Conservation (phyloP, 35 echinoderm and acorn worm species). For the Ptychodera flava region DNA sequence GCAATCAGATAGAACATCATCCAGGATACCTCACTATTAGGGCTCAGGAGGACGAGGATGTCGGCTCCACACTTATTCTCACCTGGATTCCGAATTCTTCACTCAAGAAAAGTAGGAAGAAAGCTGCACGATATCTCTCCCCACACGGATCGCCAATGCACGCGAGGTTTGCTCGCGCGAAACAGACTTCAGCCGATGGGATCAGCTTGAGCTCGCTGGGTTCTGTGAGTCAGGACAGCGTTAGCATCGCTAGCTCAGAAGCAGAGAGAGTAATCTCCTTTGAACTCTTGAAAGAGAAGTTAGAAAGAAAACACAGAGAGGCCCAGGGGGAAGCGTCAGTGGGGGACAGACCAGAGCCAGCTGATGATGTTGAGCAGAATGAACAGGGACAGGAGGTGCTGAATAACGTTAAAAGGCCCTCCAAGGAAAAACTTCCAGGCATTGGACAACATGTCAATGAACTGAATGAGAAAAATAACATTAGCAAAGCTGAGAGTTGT, state of each 20-base stretch:
- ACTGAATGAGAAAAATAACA: not conserved
- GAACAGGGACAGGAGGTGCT: not conserved
- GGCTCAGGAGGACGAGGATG: slow-evolving; percentile 56
- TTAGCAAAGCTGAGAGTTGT: not conserved
- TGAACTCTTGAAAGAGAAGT: not conserved
- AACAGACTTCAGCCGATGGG: not conserved
- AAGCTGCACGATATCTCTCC: not conserved
- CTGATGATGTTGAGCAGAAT: no score
- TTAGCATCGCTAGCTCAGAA: not conserved
- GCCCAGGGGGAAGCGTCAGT: not conserved
- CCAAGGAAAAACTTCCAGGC: not conserved
- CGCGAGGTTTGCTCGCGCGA: not conserved
- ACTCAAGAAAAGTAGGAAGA: slow-evolving; percentile 34
- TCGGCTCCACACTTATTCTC: slow-evolving; percentile 64
- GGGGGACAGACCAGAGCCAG: not conserved
- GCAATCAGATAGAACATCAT: slow-evolving; percentile 52
- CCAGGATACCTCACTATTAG: slow-evolving; percentile 92
- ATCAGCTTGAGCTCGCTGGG: not conserved
- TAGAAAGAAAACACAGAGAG: not conserved
- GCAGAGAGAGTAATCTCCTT: not conserved
- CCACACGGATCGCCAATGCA: not conserved
- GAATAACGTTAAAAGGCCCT: not conserved
- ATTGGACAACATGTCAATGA: not conserved
- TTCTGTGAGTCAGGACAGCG: not conserved
- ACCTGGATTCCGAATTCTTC: slow-evolving; percentile 97